Percentiles rank a stretch among this genome's conserved stretches.
Conservation (phyloP, 2,888 invertebrate species). For the Bombylius discolor region DNA sequence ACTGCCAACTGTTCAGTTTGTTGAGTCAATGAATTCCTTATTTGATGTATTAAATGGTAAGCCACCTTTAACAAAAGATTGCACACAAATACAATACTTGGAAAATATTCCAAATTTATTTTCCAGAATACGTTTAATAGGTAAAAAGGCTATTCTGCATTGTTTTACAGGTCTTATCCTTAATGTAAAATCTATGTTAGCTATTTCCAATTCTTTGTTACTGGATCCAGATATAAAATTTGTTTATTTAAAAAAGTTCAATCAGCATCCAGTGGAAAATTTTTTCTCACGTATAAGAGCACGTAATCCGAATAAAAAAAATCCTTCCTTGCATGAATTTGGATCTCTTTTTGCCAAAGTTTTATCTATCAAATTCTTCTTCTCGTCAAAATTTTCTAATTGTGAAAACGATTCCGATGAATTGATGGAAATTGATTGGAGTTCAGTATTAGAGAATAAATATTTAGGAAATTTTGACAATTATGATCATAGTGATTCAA, state of each 20-base stretch:
- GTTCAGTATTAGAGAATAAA: slow-evolving; percentile 4
- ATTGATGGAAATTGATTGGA: slow-evolving; percentile 4
- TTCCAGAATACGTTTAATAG: background rate
- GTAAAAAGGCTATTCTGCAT: background rate
- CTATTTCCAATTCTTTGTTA: background rate
- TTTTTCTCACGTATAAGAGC: background rate
- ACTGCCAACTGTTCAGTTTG: background rate
- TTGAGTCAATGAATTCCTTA: background rate
- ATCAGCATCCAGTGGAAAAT: background rate
- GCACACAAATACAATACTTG: background rate
- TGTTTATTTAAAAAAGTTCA: background rate
- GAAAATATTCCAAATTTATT: background rate
- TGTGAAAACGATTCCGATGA: slow-evolving; percentile 6
- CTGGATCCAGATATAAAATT: background rate
- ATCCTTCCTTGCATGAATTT: background rate
- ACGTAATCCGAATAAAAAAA: background rate
- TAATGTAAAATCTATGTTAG: background rate
- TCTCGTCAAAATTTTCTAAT: slow-evolving; percentile 5
- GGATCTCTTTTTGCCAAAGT: too few species aligned
- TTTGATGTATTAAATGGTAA: background rate
- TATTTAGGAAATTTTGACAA: background rate
- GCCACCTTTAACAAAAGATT: background rate
- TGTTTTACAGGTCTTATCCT: background rate
- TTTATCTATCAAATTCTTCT: slow-evolving; percentile 3
- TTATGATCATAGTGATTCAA: background rate